Conservation (phyloP, 2,888 invertebrate genomes). For the Auanema sp. region DNA sequence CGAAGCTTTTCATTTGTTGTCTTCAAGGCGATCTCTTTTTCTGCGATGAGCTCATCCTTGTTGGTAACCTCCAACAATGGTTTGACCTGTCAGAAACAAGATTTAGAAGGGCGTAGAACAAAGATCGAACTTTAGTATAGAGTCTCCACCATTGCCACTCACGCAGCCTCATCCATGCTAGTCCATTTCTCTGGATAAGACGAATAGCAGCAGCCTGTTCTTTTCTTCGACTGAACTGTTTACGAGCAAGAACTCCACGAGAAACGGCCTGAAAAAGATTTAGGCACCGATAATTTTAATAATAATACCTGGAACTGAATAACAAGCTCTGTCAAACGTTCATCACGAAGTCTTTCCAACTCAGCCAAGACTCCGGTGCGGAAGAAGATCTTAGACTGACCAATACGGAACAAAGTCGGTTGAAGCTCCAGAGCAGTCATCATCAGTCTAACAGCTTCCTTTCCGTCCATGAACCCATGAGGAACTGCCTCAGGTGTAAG, state of each 20-base stretch:
- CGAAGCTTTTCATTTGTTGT: slow-evolving; percentile 37
- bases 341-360: slow-evolving; percentile 88
- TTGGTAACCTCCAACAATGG: slow-evolving; percentile 92
- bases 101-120: background rate
- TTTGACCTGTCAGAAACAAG: slow-evolving; percentile 71
- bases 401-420: slow-evolving; percentile 91
- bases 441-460: slow-evolving; percentile 88
- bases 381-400: slow-evolving; percentile 99
- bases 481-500: slow-evolving; percentile 98
- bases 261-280: slow-evolving; percentile 85
- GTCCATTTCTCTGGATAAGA: slow-evolving; percentile 96
- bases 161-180: slow-evolving; percentile 92
- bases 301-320: slow-evolving; percentile 81
- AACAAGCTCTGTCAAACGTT: slow-evolving; percentile 95
- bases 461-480: slow-evolving; percentile 99
- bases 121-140: slow-evolving; percentile 79
- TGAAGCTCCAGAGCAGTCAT: slow-evolving; percentile 92
- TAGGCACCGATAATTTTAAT: no score
- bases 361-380: slow-evolving; percentile 97
- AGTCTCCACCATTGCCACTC: slow-evolving; percentile 99
- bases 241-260: slow-evolving; percentile 82
- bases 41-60: slow-evolving; percentile 93
- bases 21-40: slow-evolving; percentile 90
- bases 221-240: slow-evolving; percentile 89
- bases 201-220: slow-evolving; percentile 95